Percentiles rank a stretch among this genome's conserved stretches.
Conservation (phyloP, 2,888 invertebrate genomes). For the Linnaemya tessellans region DNA sequence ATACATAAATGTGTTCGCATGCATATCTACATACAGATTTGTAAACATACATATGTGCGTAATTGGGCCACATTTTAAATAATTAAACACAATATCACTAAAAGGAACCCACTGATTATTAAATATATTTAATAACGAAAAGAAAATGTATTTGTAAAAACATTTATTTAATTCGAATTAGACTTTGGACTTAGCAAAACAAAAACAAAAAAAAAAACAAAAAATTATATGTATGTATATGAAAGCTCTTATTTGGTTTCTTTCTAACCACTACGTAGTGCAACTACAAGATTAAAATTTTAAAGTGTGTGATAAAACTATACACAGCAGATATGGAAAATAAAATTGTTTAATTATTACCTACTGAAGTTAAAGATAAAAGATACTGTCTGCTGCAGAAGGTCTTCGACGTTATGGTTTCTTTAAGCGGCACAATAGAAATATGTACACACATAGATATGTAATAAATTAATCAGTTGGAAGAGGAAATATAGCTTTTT, state of each 20-base stretch:
- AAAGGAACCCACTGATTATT: constrained; percentile 6
- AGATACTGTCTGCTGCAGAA: too few species aligned
- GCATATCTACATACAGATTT: not conserved
- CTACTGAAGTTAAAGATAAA: too few species aligned
- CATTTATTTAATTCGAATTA: constrained; percentile 38
- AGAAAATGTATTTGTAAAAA: constrained; percentile 21
- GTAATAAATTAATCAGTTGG: too few species aligned
- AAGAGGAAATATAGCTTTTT: too few species aligned
- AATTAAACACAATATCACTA: not conserved
- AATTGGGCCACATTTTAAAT: constrained; percentile 29
- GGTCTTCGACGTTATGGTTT: too few species aligned
- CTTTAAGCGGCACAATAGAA: too few species aligned
- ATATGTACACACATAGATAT: too few species aligned
- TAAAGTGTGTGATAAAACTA: constrained; percentile 37
- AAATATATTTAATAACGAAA: not conserved
- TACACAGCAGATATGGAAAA: not conserved
- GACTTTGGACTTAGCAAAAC: constrained; percentile 64
- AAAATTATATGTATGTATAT: constrained; percentile 5
- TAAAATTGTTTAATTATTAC: too few species aligned
- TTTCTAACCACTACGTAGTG: constrained; percentile 33
- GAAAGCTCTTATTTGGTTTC: constrained; percentile 31
- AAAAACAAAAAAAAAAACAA: not conserved
- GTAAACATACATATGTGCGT: not conserved
- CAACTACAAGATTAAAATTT: constrained; percentile 31
- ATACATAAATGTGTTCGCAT: not conserved